A percentile compares a stretch with the other conserved stretches of the same genome.
These are phyloP conservation scores for Macropus fuliginosus DNA, from an alignment of 2,797 vertebrate species.

Conservation along the genomic window DNA sequence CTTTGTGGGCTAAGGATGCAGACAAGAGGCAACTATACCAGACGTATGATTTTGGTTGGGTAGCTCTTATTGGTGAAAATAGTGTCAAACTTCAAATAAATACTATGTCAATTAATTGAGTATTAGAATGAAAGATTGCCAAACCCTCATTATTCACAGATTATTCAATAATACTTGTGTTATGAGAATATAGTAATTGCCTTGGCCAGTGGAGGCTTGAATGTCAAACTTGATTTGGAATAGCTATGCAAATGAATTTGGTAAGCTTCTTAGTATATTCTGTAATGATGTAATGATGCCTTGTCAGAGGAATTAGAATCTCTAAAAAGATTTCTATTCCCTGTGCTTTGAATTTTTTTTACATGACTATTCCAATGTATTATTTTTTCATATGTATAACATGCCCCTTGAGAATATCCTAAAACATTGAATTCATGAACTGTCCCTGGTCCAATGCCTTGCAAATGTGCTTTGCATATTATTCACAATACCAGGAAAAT, in stretches of 20 bases:
- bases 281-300: constrained; percentile 1
- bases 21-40: neutral
- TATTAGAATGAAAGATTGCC: neutral
- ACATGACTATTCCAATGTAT: constrained; percentile 23
- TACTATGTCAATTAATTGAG: neutral
- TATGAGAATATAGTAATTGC: constrained; percentile 10
- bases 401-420: rapidly evolving
- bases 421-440: neutral
- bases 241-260: neutral
- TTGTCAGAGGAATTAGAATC: constrained; percentile 20
- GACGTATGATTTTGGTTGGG: neutral
- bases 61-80: neutral
- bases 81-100: constrained; percentile 10
- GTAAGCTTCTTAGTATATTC: constrained; percentile 14
- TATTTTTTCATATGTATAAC: constrained; percentile 19
- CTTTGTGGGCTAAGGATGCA: neutral
- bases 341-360: constrained; percentile 10
- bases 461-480: constrained; percentile 36
- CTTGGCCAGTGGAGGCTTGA: constrained; percentile 4
- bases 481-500: constrained; percentile 29
- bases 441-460: constrained; percentile 45
- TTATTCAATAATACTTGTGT: neutral
- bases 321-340: neutral
- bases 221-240: constrained; percentile 26
- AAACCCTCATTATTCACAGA: neutral